These are phyloP conservation scores for Tetraodon nigroviridis DNA, from an alignment of 2,113 vertebrate genomes.

Conservation along the genomic window DNA sequence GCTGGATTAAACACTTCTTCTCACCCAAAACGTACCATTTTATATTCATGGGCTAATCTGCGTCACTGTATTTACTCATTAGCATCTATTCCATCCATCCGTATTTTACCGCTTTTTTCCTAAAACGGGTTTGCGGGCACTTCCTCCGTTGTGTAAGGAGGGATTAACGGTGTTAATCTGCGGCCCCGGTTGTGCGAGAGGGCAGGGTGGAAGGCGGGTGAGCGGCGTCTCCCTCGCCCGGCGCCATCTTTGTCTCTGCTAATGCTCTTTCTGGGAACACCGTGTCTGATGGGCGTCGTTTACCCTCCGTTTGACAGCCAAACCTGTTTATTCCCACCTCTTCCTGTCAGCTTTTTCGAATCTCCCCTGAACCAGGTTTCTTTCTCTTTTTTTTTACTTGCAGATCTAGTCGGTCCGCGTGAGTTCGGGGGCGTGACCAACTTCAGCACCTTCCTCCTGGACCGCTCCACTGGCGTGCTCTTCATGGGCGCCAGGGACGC, in stretches of 20 bases:
- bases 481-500: conserved; percentile 79
- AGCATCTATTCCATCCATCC: not conserved
- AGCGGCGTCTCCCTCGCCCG: conserved; percentile 5
- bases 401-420: conserved; percentile 35
- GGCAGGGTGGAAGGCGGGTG: conserved; percentile 27
- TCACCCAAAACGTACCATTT: not conserved
- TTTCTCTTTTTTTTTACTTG: not conserved
- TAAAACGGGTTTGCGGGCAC: conserved; percentile 2
- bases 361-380: too few species aligned
- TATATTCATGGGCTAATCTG: conserved; percentile 20
- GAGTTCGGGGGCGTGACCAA: conserved; percentile 53
- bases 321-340: not conserved
- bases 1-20: too few species aligned
- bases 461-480: conserved; percentile 68
- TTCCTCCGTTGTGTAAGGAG: not conserved
- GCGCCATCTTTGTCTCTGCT: not conserved
- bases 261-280: conserved; percentile 16
- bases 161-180: conserved; percentile 39
- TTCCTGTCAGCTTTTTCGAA: not conserved
- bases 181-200: conserved; percentile 21
- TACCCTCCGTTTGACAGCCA: not conserved
- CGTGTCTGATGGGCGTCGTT: not conserved
- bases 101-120: conserved; percentile 1
- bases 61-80: conserved; percentile 13
- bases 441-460: conserved; percentile 79